A percentile compares a stretch with the other conserved stretches of the same genome.
phyloP scores from a whole-genome alignment of 2,113 vertebrate genomes.

The Enhydra lutris region DNA sequence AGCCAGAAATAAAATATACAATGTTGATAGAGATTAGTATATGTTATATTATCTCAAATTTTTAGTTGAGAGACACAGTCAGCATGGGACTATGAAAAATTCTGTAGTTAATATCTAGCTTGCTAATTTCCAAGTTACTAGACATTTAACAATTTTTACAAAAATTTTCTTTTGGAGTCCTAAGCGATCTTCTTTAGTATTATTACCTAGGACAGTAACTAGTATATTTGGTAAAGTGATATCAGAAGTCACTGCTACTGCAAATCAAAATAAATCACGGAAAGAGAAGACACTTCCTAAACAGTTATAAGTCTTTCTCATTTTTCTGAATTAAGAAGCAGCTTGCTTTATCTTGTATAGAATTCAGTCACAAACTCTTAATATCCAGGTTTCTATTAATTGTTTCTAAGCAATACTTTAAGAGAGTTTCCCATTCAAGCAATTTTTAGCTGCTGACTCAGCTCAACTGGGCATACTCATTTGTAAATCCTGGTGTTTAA shows the following conservation, averaged over 20 bases:
- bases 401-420: neutral
- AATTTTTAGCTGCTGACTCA: neutral
- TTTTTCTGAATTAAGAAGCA: neutral
- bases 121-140: neutral
- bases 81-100: neutral
- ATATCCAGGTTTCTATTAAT: neutral
- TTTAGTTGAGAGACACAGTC: neutral
- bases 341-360: neutral
- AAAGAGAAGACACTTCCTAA: neutral
- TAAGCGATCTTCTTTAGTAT: neutral
- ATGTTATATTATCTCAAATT: neutral
- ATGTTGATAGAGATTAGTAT: neutral
- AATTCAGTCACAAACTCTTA: neutral
- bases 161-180: neutral
- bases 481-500: neutral
- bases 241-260: neutral
- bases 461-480: neutral
- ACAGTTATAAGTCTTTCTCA: neutral
- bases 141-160: neutral
- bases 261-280: neutral
- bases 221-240: neutral
- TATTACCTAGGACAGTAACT: neutral
- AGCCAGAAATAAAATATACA: neutral
- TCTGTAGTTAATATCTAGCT: neutral
- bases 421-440: neutral